Evolutionary conservation across 2,888 invertebrate species (phyloP), one percentile per base, ranked within the genome.

Genomic region (Eumacrocentrus americanus): DNA sequence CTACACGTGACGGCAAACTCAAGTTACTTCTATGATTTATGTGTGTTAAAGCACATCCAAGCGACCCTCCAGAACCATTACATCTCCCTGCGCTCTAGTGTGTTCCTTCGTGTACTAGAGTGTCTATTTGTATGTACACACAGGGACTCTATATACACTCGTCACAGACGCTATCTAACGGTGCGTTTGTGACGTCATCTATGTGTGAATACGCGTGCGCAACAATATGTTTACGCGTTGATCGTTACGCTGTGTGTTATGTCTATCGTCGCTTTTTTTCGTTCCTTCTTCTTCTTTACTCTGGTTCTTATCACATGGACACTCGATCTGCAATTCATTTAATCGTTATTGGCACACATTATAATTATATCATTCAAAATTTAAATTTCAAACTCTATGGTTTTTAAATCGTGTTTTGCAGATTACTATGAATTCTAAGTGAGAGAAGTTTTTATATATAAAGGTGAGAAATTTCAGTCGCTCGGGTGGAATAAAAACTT

Each of bases 181-280:
- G 63, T 67, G 67, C 66, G 63, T 65, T 62, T 25, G 51, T 70
- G 72, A 71, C 72, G 73, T 72, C 72, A 71, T 37, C 20, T 11
- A n/a, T 34, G n/a, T n/a, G n/a, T n/a, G n/a, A n/a, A n/a, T 35
- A 35, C 61, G 61, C 61, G 25, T 40, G 58, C 58, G 58, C 51
- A 48, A 46, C 51, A 52, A 64, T 51, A 52, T 34, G 53, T 60
- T 67, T 67, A 72, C 75, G 69, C 68, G 72, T 72, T 75, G 71
- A 73, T 75, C 73, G 69, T 73, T 73, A 74, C 62, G 9, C n/a
- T n/a, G n/a, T n/a, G n/a, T n/a, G 65, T 65, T 22, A 29, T 29
- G 20, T 16, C 34, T 40, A 57, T 50, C 44, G 37, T 40, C 23
- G 22, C 16, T 48, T 37, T 37, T 37, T 25, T 58, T 40, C 7